phyloP scores from a whole-genome alignment of 2,113 vertebrate species.

The Casuarius casuarius region DNA sequence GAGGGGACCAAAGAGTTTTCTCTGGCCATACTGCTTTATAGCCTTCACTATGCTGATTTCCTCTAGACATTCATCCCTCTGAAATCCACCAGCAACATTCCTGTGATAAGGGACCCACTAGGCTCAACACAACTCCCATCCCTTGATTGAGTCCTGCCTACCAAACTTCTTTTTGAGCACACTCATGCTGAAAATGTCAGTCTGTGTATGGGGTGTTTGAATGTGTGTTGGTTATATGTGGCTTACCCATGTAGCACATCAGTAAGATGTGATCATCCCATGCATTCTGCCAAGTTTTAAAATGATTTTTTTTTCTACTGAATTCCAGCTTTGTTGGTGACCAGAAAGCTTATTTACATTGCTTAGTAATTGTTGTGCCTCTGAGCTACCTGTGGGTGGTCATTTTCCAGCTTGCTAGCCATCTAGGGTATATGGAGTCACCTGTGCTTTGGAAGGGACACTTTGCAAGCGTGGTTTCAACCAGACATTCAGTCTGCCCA shows the following conservation, averaged over 20 bases:
- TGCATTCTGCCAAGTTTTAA: no score
- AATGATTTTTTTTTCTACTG: no score
- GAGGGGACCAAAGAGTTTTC: neutral
- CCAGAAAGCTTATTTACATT: no score
- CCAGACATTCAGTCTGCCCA: no score
- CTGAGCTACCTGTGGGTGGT: neutral
- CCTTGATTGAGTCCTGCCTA: neutral
- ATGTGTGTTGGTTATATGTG: no score
- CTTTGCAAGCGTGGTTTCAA: neutral
- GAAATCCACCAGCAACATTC: neutral
- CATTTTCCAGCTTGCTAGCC: neutral
- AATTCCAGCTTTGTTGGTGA: neutral
- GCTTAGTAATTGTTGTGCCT: neutral
- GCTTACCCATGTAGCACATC: no score
- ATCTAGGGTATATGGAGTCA: accelerated
- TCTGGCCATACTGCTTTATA: neutral
- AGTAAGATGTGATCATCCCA: no score
- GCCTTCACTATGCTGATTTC: neutral
- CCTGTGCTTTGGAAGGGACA: neutral
- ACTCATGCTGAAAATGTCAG: no score
- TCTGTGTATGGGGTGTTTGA: no score
- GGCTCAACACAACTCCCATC: neutral
- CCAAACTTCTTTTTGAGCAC: accelerated
- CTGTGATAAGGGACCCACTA: accelerated
- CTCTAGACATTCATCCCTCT: neutral